phyloP scores from a whole-genome alignment of 1,140 invertebrate species.

The Zaprionus tsacasi region DNA sequence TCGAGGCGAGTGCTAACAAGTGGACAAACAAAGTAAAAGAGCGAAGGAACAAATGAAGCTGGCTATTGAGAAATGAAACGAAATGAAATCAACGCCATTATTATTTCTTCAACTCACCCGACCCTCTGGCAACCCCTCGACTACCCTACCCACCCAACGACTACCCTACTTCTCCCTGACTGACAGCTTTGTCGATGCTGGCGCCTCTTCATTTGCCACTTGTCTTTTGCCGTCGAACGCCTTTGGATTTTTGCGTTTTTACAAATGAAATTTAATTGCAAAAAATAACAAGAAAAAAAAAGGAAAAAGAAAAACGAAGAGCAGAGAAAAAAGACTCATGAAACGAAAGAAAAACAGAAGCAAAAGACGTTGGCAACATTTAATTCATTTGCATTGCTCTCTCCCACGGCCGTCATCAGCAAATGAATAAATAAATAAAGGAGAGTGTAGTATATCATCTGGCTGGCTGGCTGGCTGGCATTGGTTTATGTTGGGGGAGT shows the following conservation, averaged over 20 bases:
- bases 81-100: conserved; percentile 79
- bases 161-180: background rate
- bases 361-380: conserved; percentile 25
- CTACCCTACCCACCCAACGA: too few relatives aligned
- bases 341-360: conserved; percentile 7
- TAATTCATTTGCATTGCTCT: conserved; percentile 66
- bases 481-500: conserved; percentile 42
- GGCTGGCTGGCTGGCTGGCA: background rate
- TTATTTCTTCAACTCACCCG: conserved; percentile 54
- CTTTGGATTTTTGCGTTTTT: conserved; percentile 44
- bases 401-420: conserved; percentile 36
- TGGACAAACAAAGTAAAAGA: conserved; percentile 63
- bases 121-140: background rate
- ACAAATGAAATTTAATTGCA: conserved; percentile 77
- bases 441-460: conserved; percentile 36
- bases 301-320: background rate
- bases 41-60: conserved; percentile 38
- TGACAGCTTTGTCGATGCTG: conserved; percentile 12
- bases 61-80: conserved; percentile 62
- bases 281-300: conserved; percentile 52
- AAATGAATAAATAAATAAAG: conserved; percentile 54
- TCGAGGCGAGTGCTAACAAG: conserved; percentile 71
- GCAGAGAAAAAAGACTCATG: background rate
- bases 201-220: conserved; percentile 37
- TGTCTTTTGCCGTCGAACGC: conserved; percentile 35